A percentile compares a stretch with the other conserved stretches of the same genome.
Evolutionary conservation across 2,888 invertebrate species (phyloP).

Genomic region (Diadegma fenestrale): DNA sequence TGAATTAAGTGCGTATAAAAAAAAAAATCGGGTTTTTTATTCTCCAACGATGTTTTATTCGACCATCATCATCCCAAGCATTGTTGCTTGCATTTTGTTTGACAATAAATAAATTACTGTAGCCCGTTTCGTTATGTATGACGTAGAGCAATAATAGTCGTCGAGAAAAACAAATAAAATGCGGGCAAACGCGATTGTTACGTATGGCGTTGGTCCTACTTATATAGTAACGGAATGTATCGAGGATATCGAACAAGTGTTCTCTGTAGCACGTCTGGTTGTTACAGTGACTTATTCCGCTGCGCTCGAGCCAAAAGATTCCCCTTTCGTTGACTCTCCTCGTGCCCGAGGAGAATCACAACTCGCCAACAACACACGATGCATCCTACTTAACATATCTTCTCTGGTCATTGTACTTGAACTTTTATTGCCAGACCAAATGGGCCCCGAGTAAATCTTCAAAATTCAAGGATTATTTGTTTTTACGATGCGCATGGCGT

Average conservation of each 20-base stretch:
- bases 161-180: slow-evolving; percentile 7
- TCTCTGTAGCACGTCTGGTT: slow-evolving; percentile 22
- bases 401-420: slow-evolving; percentile 37
- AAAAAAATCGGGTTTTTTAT: background rate
- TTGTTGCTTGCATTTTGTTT: slow-evolving; percentile 22
- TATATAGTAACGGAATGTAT: slow-evolving; percentile 28
- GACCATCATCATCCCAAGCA: background rate
- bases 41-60: slow-evolving; percentile 16
- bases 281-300: slow-evolving; percentile 14
- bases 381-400: slow-evolving; percentile 24
- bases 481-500: slow-evolving; percentile 3
- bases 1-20: slow-evolving; percentile 18
- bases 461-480: slow-evolving; percentile 15
- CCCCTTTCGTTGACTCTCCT: slow-evolving; percentile 30
- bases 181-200: background rate
- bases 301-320: slow-evolving; percentile 14
- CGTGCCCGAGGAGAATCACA: slow-evolving; percentile 30
- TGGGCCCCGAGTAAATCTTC: background rate
- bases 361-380: slow-evolving; percentile 7
- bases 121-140: background rate
- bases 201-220: slow-evolving; percentile 2
- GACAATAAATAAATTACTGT: background rate
- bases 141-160: background rate
- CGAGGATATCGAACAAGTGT: slow-evolving; percentile 1
- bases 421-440: slow-evolving; percentile 9